Conservation (phyloP, 2,113 vertebrate species). For the Raphicerus campestris region DNA sequence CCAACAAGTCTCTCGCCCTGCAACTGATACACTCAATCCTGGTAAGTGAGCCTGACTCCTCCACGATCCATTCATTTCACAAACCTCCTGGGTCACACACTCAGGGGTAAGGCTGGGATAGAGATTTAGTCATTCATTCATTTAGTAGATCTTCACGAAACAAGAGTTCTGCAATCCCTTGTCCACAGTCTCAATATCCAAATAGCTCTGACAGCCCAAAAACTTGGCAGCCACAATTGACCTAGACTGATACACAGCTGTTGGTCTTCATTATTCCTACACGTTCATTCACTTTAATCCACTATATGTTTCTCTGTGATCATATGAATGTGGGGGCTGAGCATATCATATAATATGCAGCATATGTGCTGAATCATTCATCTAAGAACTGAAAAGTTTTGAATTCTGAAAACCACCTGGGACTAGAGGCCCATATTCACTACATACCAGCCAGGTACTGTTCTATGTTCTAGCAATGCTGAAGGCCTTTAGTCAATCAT, state of each 20-base stretch:
- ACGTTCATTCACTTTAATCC: neutral
- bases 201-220: neutral
- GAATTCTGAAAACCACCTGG: neutral
- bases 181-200: neutral
- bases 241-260: neutral
- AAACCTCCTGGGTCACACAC: neutral
- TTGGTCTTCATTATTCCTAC: neutral
- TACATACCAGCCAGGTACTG: neutral
- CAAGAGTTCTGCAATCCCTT: neutral
- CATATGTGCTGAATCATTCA: neutral
- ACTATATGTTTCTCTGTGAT: neutral
- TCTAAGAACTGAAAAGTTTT: neutral
- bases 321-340: neutral
- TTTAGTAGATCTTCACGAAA: neutral
- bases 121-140: neutral
- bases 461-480: neutral
- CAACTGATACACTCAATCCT: neutral
- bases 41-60: constrained; percentile 31
- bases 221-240: neutral
- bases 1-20: constrained; percentile 9
- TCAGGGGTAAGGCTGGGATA: neutral
- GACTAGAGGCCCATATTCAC: neutral
- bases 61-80: neutral
- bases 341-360: too few relatives aligned
- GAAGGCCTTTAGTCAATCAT: neutral